Evolutionary conservation across 1,140 invertebrate genomes (phyloP).

Genomic region (Penaeus vannamei): DNA sequence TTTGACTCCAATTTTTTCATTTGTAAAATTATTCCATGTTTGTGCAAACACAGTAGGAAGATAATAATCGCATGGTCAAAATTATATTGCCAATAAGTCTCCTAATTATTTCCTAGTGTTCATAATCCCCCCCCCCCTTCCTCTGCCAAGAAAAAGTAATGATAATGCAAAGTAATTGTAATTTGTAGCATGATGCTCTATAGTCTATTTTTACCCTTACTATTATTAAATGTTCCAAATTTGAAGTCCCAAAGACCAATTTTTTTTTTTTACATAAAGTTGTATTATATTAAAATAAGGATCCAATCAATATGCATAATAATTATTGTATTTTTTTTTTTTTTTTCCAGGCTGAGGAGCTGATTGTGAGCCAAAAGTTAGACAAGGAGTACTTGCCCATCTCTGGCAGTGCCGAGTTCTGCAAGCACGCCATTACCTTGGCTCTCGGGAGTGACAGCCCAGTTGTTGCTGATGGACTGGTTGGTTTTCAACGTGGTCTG

Average conservation of each 20-base stretch:
- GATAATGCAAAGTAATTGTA: too few relatives aligned
- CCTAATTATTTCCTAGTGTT: too few relatives aligned
- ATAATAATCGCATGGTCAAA: too few relatives aligned
- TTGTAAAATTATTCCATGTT: too few relatives aligned
- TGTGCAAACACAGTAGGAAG: too few relatives aligned
- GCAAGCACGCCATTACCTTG: slow-evolving; percentile 85
- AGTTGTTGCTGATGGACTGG: slow-evolving; percentile 83
- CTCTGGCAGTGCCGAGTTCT: slow-evolving; percentile 86
- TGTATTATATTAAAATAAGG: not conserved
- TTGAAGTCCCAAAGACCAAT: too few relatives aligned
- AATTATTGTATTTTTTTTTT: slow-evolving; percentile 67
- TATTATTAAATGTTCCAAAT: too few relatives aligned
- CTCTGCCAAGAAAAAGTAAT: too few relatives aligned
- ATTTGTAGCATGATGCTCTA: slow-evolving; percentile 44
- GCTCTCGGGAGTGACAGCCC: slow-evolving; percentile 90
- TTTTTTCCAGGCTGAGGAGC: slow-evolving; percentile 79
- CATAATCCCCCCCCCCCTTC: too few relatives aligned
- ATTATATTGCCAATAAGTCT: too few relatives aligned
- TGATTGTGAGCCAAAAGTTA: slow-evolving; percentile 80
- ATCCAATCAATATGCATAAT: not conserved
- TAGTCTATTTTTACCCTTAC: too few relatives aligned
- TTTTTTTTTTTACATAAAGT: not conserved
- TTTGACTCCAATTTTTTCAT: too few relatives aligned
- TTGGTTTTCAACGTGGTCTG: slow-evolving; percentile 72
- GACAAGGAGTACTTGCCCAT: slow-evolving; percentile 99